Conservation (phyloP, 2,113 vertebrate species). For the Melanotaenia duboulayi region DNA sequence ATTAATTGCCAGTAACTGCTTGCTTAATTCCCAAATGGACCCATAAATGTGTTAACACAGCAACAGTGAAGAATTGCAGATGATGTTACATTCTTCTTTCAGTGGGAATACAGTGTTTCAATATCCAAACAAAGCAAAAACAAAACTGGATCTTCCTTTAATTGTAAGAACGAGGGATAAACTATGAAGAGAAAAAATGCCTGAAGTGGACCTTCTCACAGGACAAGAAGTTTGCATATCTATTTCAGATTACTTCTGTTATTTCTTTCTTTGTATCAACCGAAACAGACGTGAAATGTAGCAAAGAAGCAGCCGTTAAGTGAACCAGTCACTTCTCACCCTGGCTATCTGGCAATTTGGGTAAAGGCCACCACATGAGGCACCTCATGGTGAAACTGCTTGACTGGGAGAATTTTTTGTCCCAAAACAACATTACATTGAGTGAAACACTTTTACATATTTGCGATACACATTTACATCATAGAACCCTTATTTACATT, state of each 20-base stretch:
- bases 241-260: background rate
- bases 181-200: background rate
- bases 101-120: background rate
- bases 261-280: background rate
- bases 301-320: background rate
- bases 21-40: constrained; percentile 6
- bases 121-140: background rate
- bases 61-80: background rate
- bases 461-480: no score
- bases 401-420: no score
- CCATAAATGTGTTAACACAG: background rate
- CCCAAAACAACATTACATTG: no score
- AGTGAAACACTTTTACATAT: no score
- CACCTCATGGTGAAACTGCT: no score
- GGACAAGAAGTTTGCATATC: background rate
- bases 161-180: background rate
- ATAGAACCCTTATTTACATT: no score
- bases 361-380: no score
- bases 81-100: background rate
- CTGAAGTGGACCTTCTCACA: background rate
- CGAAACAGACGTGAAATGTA: background rate
- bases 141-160: background rate
- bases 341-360: background rate
- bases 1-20: background rate
- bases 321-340: background rate